Evolutionary conservation across 64 coral and sea anemone species (phyloP).

Genomic region (Acropora yongei): DNA sequence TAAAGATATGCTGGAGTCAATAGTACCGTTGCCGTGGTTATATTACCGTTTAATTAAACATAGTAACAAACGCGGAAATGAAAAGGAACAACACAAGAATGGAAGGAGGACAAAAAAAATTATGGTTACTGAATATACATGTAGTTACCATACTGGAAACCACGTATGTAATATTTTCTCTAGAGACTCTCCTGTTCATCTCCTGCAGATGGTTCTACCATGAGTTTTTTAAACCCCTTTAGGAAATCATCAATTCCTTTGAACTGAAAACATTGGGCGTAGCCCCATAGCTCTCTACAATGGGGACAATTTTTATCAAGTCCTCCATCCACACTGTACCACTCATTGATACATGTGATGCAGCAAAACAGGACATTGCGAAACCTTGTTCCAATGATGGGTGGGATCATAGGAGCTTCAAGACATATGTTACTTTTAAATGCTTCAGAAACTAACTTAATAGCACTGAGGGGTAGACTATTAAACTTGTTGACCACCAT

Average conservation of each 20-base stretch:
- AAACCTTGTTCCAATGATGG: constrained; percentile 20
- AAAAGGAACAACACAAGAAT: too few relatives aligned
- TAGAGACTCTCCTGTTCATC: neutral
- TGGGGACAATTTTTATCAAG: constrained; percentile 48
- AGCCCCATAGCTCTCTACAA: constrained; percentile 52
- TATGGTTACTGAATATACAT: too few relatives aligned
- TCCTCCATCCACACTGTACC: constrained; percentile 53
- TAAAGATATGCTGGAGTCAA: too few relatives aligned
- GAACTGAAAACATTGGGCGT: constrained; percentile 47
- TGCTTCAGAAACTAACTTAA: constrained; percentile 30
- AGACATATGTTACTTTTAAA: constrained; percentile 63
- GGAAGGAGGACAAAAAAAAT: too few relatives aligned
- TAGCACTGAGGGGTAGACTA: constrained; percentile 8
- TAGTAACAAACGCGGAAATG: too few relatives aligned
- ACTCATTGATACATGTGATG: constrained; percentile 31
- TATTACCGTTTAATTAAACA: too few relatives aligned
- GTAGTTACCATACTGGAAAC: too few relatives aligned
- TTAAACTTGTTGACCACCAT: constrained; percentile 9
- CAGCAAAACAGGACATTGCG: constrained; percentile 49
- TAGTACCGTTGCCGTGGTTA: too few relatives aligned
- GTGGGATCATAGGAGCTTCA: constrained; percentile 43
- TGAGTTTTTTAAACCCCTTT: neutral
- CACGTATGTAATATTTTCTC: too few relatives aligned
- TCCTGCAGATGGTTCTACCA: constrained; percentile 16
- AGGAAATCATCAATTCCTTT: constrained; percentile 68